phyloP scores from a whole-genome alignment of 2,113 vertebrate genomes.

The Lophura nycthemera region DNA sequence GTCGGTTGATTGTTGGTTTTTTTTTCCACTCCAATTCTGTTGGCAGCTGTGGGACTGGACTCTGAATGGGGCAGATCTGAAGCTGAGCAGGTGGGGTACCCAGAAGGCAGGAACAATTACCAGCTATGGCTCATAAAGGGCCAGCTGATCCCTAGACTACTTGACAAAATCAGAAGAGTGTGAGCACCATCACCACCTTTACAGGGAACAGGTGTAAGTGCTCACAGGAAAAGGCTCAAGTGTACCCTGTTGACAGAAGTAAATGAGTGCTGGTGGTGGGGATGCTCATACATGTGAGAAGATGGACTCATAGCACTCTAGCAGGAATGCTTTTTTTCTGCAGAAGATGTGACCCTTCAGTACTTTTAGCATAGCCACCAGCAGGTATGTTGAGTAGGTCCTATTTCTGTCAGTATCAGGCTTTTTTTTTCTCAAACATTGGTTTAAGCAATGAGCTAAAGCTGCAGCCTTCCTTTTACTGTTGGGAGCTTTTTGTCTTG shows the following conservation, averaged over 20 bases:
- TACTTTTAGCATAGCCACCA: background rate
- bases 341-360: background rate
- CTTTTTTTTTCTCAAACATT: background rate
- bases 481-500: background rate
- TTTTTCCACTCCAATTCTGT: background rate
- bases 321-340: background rate
- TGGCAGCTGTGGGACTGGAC: background rate
- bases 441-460: background rate
- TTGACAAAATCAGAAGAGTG: rapidly evolving
- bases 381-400: constrained; percentile 36
- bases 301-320: background rate
- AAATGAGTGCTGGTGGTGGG: background rate
- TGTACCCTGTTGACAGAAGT: background rate
- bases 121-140: background rate
- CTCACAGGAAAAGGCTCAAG: background rate
- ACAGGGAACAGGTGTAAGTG: background rate
- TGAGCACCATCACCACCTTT: background rate
- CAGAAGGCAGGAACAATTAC: background rate
- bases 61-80: background rate
- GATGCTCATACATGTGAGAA: background rate
- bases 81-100: background rate
- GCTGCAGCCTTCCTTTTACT: background rate
- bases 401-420: background rate
- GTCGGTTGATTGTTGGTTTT: no score
- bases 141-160: background rate